phyloP scores from a whole-genome alignment of 2,888 invertebrate species.

The Agriopis marginaria region DNA sequence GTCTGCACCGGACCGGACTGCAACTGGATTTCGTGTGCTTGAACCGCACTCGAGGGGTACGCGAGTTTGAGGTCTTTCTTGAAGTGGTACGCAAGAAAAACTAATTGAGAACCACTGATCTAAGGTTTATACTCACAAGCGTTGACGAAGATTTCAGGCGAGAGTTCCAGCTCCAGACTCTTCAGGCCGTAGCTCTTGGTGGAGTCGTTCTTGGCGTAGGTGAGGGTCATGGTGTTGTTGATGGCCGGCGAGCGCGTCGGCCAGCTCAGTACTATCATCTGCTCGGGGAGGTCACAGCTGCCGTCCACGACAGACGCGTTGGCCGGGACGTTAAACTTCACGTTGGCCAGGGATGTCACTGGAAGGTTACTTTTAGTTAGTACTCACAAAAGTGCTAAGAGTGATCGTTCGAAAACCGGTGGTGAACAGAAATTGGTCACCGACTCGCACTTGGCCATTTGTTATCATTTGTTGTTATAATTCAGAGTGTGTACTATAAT shows the following conservation, averaged over 20 bases:
- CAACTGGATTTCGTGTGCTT: too few relatives aligned
- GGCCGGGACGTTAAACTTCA: slow-evolving; percentile 68
- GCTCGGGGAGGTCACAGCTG: slow-evolving; percentile 62
- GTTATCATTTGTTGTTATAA: too few relatives aligned
- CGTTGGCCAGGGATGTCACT: slow-evolving; percentile 57
- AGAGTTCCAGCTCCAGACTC: slow-evolving; percentile 66
- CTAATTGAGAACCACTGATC: too few relatives aligned
- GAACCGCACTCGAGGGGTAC: too few relatives aligned
- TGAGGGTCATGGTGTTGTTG: slow-evolving; percentile 62
- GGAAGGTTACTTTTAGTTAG: slow-evolving; percentile 28
- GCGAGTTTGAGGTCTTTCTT: too few relatives aligned
- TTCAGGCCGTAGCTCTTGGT: slow-evolving; percentile 65
- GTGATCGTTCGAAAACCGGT: neutral
- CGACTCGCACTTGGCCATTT: too few relatives aligned
- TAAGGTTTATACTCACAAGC: slow-evolving; percentile 60
- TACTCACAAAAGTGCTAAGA: neutral
- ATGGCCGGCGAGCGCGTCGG: slow-evolving; percentile 28
- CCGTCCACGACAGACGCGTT: slow-evolving; percentile 63
- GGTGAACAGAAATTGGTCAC: too few relatives aligned
- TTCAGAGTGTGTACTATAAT: too few relatives aligned
- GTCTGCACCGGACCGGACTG: too few relatives aligned
- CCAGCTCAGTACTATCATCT: slow-evolving; percentile 65
- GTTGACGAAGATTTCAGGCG: slow-evolving; percentile 75
- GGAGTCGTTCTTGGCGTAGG: slow-evolving; percentile 67
- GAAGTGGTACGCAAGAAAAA: too few relatives aligned